These are phyloP conservation scores for Anas platyrhynchos DNA, from an alignment of 2,113 vertebrate genomes.

Conservation along the genomic window DNA sequence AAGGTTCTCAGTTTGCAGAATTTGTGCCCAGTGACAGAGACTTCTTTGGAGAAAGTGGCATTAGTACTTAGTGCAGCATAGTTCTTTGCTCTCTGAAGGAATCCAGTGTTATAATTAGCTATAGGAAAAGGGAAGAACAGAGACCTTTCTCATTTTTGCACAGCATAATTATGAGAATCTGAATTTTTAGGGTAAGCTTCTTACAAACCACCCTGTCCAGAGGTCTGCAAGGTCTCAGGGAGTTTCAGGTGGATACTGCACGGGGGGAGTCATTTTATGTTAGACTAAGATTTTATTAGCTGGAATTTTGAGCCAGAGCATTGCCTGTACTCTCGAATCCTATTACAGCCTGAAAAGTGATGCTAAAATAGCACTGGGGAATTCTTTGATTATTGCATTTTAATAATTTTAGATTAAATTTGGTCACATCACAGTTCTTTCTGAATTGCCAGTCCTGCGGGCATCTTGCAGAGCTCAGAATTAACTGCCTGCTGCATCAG, in stretches of 20 bases:
- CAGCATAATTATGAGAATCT: background rate
- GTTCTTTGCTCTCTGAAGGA: background rate
- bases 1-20: background rate
- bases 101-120: background rate
- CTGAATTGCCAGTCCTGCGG: rapidly evolving
- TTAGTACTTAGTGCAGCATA: rapidly evolving
- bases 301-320: background rate
- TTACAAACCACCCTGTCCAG: background rate
- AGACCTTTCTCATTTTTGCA: background rate
- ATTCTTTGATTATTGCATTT: background rate
- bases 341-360: background rate
- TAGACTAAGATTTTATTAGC: background rate
- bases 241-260: background rate
- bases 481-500: rapidly evolving
- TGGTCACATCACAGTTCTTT: background rate
- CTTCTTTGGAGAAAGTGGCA: background rate
- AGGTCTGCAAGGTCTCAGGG: background rate
- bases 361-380: background rate
- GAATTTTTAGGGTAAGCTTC: background rate
- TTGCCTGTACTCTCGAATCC: background rate
- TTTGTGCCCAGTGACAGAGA: background rate
- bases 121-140: background rate
- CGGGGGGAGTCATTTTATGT: background rate
- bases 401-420: background rate
- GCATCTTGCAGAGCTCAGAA: background rate